Conservation (phyloP, 2,797 vertebrate genomes). For the Babyrousa celebensis region DNA sequence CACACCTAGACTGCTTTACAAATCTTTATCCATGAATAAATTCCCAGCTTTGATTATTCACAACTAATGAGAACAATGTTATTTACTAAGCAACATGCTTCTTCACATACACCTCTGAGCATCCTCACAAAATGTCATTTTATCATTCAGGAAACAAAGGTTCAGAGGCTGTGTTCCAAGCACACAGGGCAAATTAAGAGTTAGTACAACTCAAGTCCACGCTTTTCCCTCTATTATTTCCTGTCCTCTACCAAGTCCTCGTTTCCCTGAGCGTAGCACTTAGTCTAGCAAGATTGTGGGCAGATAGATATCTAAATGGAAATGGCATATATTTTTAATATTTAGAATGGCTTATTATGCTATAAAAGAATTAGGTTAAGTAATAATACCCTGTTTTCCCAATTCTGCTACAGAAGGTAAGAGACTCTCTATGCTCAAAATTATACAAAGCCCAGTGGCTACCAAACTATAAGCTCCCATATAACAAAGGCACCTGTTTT, state of each 20-base stretch:
- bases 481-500: background rate
- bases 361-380: background rate
- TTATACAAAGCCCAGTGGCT: background rate
- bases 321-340: background rate
- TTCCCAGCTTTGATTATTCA: background rate
- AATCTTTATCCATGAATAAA: background rate
- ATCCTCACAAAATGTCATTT: background rate
- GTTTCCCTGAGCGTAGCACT: background rate
- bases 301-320: conserved; percentile 44
- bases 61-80: background rate
- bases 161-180: background rate
- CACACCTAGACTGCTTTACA: background rate
- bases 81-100: background rate
- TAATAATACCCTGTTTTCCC: background rate
- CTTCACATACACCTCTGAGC: background rate
- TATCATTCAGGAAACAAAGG: conserved; percentile 19
- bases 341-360: no score
- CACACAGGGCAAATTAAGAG: background rate
- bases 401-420: background rate
- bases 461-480: background rate
- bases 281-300: background rate
- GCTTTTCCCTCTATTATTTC: background rate
- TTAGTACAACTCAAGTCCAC: background rate
- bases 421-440: conserved; percentile 14
- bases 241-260: background rate